Evolutionary conservation across 1,140 invertebrate genomes (phyloP), one percentile per base, ranked within the genome.

Genomic region (Pseudomyrmex pallidus): DNA sequence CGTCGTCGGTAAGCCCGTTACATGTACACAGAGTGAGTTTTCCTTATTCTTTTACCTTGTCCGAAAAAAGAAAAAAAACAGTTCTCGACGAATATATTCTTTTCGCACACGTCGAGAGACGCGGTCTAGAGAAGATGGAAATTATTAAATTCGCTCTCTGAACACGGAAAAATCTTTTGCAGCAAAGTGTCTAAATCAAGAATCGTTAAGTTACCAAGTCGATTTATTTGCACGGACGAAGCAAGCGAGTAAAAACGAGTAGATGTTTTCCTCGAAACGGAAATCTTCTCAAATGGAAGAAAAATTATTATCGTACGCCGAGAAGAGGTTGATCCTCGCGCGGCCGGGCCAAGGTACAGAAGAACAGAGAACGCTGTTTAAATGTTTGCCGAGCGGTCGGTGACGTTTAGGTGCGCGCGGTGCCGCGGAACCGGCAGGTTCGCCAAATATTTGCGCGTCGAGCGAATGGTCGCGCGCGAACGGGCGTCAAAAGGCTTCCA

Each of bases 361-460:
- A 67, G 17, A 35, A 70, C 76, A 64, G 50, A 25, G 35, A 57
- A 57, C 54, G 52, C 50, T 10, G 22, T 59, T 83, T 66, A 44
- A 35, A 64, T 61, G 25, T 56, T 74, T 56, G 12, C 17, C 8
- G 62, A 70, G 35, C 74, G 80, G 48, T 48, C 25, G 64, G 44
- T 50, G 22, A 52, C 17, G 64, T 70, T 52, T 63, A 48, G 25
- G 12, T 35, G 22, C 3, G 50, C 66, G 17, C 54, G 22, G 70
- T 8, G 35, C 35, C 64, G 20, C 35, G n/a, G n/a, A 64, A 84
- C 25, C 22, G 52, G 13, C 62, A 54, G 56, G 25, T 68, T 67
- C 25, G 15, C 68, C 44, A 76, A 85, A 77, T 85, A 84, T 84
- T 84, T 84, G 68, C 68, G 10, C 67, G 67, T 35, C 52, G 67